A percentile compares a stretch with the other conserved stretches of the same genome.
phyloP scores from a whole-genome alignment of 64 coral and sea anemone species.

The Platygyra sinensis region DNA sequence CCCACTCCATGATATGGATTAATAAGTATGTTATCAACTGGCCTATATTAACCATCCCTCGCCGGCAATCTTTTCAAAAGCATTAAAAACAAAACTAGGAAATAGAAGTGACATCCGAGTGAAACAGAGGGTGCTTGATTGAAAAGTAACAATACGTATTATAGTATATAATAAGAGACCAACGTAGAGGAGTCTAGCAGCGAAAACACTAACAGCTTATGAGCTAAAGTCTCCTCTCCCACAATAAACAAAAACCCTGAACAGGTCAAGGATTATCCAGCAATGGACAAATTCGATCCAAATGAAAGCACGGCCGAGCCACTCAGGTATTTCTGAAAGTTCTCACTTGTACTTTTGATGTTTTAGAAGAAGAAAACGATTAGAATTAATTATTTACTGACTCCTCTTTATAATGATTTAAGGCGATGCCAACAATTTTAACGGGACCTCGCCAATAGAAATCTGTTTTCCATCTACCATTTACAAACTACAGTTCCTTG shows the following conservation, averaged over 20 bases:
- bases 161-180: conserved; percentile 26
- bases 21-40: conserved; percentile 45
- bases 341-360: background rate
- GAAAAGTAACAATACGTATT: conserved; percentile 48
- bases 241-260: background rate
- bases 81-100: conserved; percentile 53
- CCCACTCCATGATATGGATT: conserved; percentile 21
- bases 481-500: background rate
- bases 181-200: conserved; percentile 13
- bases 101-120: conserved; percentile 44
- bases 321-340: background rate
- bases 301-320: background rate
- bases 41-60: conserved; percentile 27
- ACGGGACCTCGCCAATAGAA: background rate
- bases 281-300: background rate
- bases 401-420: background rate
- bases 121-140: conserved; percentile 19
- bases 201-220: background rate
- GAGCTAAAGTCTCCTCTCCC: background rate
- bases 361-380: background rate
- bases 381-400: background rate
- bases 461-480: background rate
- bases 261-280: background rate
- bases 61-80: conserved; percentile 27
- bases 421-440: background rate